Evolutionary conservation across 2,888 invertebrate species (phyloP), one percentile per base, ranked within the genome.

Genomic region (Eupithecia dodoneata): DNA sequence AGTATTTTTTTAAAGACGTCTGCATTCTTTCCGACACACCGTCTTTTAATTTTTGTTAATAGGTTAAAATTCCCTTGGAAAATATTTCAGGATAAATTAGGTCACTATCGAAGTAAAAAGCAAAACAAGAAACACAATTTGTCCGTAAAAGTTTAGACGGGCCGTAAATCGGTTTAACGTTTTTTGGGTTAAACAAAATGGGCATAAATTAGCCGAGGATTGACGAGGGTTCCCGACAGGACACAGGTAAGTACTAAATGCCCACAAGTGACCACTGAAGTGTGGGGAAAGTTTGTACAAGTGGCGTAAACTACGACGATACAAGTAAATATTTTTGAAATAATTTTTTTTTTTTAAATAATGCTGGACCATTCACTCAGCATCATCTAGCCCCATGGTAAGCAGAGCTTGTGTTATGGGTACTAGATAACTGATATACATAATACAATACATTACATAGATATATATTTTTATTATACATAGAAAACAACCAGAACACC

Each of bases 141-240:
- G 86, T 88, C 84, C 81, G 82, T 87, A 90, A 91, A 92, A 92
- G 89, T 93, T 91, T 86, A 87, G 92, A 91, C 90, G 86, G 85
- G 87, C 85, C 89, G 91, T 93, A 92, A 93, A 94, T 93, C 91
- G 90, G 87, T 77, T 78, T 74, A 78, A 74, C 89, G 93, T 91
- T 93, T 92, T 93, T 93, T 89, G 81, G 92, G 94, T 91, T 88
- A 91, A 92, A 92, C 91, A 93, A 93, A 93, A 89, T 84, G 90
- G 87, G 86, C 86, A 93, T 94, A 94, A 94, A 94, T 94, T 94
- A 94, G 85, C 88, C 72, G 86, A 79, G 84, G 91, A 93, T 90
- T 94, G 94, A 94, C 92, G 89, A 90, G 94, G 94, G 94, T 94
- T 77, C 74, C 83, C 85, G 89, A 88, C 90, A 89, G 85, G 87